Evolutionary conservation across 2,797 vertebrate genomes (phyloP).

Genomic region (Pygocentrus nattereri): DNA sequence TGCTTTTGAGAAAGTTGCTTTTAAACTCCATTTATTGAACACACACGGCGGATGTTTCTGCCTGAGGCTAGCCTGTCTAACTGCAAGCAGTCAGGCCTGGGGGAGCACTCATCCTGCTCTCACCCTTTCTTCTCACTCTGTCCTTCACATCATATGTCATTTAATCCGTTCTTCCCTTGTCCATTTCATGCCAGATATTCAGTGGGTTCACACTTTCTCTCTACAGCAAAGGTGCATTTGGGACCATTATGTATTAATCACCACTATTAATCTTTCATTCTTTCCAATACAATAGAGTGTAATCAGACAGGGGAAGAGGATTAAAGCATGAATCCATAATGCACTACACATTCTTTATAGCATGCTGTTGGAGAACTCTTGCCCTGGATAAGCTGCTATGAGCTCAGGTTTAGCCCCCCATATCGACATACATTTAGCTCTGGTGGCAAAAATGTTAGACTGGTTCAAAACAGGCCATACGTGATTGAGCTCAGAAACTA

Average conservation of each 20-base stretch:
- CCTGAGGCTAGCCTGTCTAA: slow-evolving; percentile 65
- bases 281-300: slow-evolving; percentile 57
- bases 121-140: slow-evolving; percentile 48
- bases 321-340: slow-evolving; percentile 59
- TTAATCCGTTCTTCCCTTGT: slow-evolving; percentile 5
- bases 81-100: slow-evolving; percentile 50
- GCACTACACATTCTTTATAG: slow-evolving; percentile 4
- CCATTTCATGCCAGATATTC: slow-evolving; percentile 35
- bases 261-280: slow-evolving; percentile 71
- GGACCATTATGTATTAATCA: slow-evolving; percentile 66
- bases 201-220: not conserved
- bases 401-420: not conserved
- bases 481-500: slow-evolving; percentile 1
- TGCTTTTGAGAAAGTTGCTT: slow-evolving; percentile 67
- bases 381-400: not conserved
- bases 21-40: slow-evolving; percentile 75
- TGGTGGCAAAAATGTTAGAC: slow-evolving; percentile 42
- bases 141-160: slow-evolving; percentile 36
- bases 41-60: slow-evolving; percentile 64
- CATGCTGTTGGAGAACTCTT: not conserved
- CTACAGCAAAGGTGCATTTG: slow-evolving; percentile 66
- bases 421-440: slow-evolving; percentile 30
- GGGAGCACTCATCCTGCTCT: slow-evolving; percentile 43
- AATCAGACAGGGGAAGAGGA: slow-evolving; percentile 49
- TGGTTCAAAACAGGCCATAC: slow-evolving; percentile 1